Base-by-base conservation (phyloP, 2,888 invertebrate genomes). In the Lordiphosa andalusiaca region DNA sequence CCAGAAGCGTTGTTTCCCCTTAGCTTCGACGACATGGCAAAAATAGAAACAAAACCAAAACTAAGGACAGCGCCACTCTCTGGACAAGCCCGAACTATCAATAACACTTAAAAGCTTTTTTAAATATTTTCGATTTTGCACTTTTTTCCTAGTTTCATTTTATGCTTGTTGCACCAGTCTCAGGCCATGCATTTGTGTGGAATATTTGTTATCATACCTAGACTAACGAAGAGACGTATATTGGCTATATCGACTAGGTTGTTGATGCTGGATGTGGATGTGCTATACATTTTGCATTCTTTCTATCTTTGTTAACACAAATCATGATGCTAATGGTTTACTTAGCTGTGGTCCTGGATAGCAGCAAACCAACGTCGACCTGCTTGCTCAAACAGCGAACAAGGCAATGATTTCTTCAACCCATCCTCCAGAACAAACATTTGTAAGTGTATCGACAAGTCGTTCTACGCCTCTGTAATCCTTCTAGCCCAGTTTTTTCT, bases 41-140 rank as follows among this genome's bases (percentile, higher is more conserved):
- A 71, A 68, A 81, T 73, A 58, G 53, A 62, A 50, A 41, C 50
- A 56, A 54, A 56, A 50, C 55, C 56, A 53, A 53, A 54, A 41
- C 56, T 37, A 63, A 57, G 60, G 60, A 53, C 48, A 39, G 46
- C 48, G 19, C 44, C 67, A 76, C 66, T 66, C 60, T 56, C 53
- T 39, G 40, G 56, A 46, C 49, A 53, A 46, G 62, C 65, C 65
- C 75, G 66, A 81, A 73, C 80, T 80, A 80, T 80, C 80, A 80
- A 80, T 80, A 80, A 82, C 80, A 82, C 80, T 77, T 80, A 77
- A 77, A 77, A 77, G 77, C 80, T 77, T 77, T 77, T 77, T 77
- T 74, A 77, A 77, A 77, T 80, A 80, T 77, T 73, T 72, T 40
- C 61, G 57, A 55, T 33, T 60, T 52, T 30, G 51, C 35, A 38